Conservation (phyloP, 2,797 vertebrate species). For the Leptatherina wallacei region DNA sequence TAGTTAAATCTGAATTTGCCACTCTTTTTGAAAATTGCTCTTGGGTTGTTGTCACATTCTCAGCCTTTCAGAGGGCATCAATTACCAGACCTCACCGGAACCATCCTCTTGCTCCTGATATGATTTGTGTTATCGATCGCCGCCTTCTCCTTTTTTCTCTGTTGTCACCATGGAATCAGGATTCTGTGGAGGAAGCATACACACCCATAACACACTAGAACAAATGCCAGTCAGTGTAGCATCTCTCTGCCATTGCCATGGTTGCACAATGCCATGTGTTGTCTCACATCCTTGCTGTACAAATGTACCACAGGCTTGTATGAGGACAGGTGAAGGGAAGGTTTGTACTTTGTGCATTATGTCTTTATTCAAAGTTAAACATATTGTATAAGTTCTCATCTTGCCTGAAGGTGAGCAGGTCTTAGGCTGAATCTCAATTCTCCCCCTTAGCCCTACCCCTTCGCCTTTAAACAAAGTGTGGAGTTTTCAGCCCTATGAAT, state of each 20-base stretch:
- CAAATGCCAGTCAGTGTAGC: background rate
- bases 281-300: constrained; percentile 14
- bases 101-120: constrained; percentile 6
- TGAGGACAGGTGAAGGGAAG: background rate
- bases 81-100: constrained; percentile 11
- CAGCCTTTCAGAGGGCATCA: background rate
- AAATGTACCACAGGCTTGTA: constrained; percentile 26
- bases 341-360: background rate
- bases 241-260: constrained; percentile 24
- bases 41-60: background rate
- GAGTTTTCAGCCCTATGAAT: no score
- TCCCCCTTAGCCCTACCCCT: no score
- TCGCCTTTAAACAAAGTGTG: no score
- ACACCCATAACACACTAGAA: background rate
- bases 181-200: constrained; percentile 5
- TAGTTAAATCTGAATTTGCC: background rate
- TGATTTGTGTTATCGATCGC: constrained; percentile 4
- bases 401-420: constrained; percentile 53
- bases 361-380: constrained; percentile 45
- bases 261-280: constrained; percentile 23
- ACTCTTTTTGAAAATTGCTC: no score
- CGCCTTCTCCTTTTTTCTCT: background rate
- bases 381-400: constrained; percentile 40
- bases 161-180: constrained; percentile 12
- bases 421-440: no score